Evolutionary conservation across 2,888 invertebrate species (phyloP).

Genomic region (Tuberolachnus salignus): DNA sequence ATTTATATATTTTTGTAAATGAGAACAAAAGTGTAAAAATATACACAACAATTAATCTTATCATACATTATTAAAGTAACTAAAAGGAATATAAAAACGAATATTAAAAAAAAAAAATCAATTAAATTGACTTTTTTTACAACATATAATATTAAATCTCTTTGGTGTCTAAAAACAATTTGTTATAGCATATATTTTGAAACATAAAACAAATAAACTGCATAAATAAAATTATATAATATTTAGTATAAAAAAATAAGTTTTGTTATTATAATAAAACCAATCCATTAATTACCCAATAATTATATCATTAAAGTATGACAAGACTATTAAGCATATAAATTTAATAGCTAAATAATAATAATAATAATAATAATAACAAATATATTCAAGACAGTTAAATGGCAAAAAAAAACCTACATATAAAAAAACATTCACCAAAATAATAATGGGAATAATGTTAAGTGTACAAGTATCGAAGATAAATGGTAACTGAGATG

Average conservation of each 20-base stretch:
- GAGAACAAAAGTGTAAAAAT: constrained; percentile 5
- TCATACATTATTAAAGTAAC: constrained; percentile 12
- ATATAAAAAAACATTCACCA: constrained; percentile 26
- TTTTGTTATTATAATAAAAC: constrained; percentile 26
- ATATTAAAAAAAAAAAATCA: not conserved
- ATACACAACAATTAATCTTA: constrained; percentile 14
- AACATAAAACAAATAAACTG: constrained; percentile 39
- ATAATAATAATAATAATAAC: constrained; percentile 39
- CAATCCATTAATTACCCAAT: constrained; percentile 30
- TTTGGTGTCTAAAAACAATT: constrained; percentile 44
- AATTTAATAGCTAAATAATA: constrained; percentile 25
- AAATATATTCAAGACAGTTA: constrained; percentile 20
- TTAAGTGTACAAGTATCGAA: constrained; percentile 22
- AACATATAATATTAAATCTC: constrained; percentile 32
- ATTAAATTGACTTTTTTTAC: constrained; percentile 12
- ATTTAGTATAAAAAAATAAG: constrained; percentile 42
- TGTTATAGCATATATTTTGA: not conserved
- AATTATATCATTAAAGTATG: constrained; percentile 24
- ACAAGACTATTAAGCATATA: constrained; percentile 16
- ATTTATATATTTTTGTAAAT: constrained; percentile 6
- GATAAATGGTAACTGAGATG: constrained; percentile 50
- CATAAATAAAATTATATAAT: constrained; percentile 32
- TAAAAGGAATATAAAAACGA: constrained; percentile 12
- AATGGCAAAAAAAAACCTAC: constrained; percentile 18
- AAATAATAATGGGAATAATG: constrained; percentile 39